Base-by-base conservation (phyloP, 2,888 invertebrate genomes). In the Caradrina kadenii region DNA sequence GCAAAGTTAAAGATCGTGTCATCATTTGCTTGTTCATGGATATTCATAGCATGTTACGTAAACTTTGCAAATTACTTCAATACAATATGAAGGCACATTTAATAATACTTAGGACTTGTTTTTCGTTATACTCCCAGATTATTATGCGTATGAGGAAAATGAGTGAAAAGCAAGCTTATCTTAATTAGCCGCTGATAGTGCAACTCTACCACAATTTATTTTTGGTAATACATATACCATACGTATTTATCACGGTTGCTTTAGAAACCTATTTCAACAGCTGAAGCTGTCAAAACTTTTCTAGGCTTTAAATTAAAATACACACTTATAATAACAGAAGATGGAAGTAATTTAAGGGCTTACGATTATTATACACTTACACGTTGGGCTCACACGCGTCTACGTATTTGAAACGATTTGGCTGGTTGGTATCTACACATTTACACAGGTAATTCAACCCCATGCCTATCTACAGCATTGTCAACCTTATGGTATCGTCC, bases 41-140 rank as follows among this genome's bases (percentile, higher is more conserved):
- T 84, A 84, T 77, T 81, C 83, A 81, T 83, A 80, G 83, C 70
- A 49, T 26, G 66, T 84, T 84, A 83, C 84, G 84, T 83, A 73
- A 83, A 77, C 76, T 60, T 79, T 60, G 63, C 65, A 71, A 73
- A 77, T 26, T 3, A n/a, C n/a, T n/a, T n/a, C n/a, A 4, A 4
- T 62, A 63, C 49, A 39, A 65, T 55, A 65, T 56, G 39, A 66
- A 63, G 63, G 66, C 53, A 63, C 56, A 59, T 77, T 77, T 69
- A 62, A 64, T 71, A 54, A 60, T 61, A 62, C 8, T 10, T 39
- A 63, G 6, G 45, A 45, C 35, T 64, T 67, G 50, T 54, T 70
- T 70, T 63, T 63, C 21, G 26, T 63, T 58, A 45, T 26, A 8
- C 48, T 52, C 60, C 13, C 11, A 11, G 45, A 54, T 64, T 45